Evolutionary conservation across 2,113 vertebrate species (phyloP).

Genomic region (Pterocles orientalis): DNA sequence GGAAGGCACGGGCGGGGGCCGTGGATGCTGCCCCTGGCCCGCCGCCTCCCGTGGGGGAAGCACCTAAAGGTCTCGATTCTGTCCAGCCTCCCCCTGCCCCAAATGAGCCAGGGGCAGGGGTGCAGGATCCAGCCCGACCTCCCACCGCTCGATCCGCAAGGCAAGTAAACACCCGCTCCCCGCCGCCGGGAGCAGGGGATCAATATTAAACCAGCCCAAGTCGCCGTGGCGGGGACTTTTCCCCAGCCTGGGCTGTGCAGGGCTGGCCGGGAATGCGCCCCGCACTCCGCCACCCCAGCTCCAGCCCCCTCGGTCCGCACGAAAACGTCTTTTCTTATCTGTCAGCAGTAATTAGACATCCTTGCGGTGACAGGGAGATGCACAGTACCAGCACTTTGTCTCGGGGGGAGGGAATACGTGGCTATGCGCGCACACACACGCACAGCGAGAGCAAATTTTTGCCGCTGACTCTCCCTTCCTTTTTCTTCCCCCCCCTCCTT

Average conservation of each 20-base stretch:
- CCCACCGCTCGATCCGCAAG: background rate
- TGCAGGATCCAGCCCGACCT: background rate
- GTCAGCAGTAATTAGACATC: conserved; percentile 8
- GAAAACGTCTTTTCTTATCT: background rate
- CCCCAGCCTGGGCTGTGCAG: background rate
- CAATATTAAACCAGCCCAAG: background rate
- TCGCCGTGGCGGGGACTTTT: background rate
- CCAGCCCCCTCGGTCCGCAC: background rate
- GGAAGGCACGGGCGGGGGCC: background rate
- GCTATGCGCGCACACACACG: background rate
- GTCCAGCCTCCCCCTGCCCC: too few relatives aligned
- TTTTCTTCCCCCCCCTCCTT: fast-evolving
- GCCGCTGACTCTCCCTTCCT: background rate
- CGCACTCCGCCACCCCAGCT: too few relatives aligned
- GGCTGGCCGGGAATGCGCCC: background rate
- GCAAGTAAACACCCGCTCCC: background rate
- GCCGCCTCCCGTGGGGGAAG: background rate
- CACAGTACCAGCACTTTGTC: conserved; percentile 5
- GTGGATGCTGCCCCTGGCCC: background rate
- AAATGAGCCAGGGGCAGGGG: background rate
- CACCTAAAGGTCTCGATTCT: background rate
- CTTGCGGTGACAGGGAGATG: background rate
- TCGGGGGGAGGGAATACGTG: background rate
- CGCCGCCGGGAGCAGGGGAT: background rate
- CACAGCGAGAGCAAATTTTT: background rate